A percentile compares a stretch with the other conserved stretches of the same genome.
phyloP scores from a whole-genome alignment of 2,797 vertebrate species.

The Lemur catta region DNA sequence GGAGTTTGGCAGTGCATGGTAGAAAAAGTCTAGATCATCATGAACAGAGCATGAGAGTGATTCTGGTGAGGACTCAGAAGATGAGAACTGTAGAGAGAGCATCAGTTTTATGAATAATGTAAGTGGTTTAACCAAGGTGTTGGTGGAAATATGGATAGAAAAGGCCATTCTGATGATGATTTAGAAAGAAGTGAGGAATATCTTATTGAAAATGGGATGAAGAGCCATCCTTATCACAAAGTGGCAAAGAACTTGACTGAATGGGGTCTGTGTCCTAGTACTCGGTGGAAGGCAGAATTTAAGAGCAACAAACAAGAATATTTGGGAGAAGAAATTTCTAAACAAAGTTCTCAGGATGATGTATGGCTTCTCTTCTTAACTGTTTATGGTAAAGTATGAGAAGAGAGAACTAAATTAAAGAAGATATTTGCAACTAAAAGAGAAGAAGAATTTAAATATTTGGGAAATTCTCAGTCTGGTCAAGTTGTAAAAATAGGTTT shows the following conservation, averaged over 20 bases:
- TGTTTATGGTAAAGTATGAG: background rate
- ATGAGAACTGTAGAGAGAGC: background rate
- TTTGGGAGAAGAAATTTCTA: background rate
- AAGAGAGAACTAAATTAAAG: background rate
- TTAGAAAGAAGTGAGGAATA: background rate
- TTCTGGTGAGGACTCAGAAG: background rate
- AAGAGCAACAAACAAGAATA: background rate
- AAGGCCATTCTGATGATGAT: background rate
- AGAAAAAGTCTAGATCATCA: background rate
- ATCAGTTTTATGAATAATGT: background rate
- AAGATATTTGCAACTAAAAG: background rate
- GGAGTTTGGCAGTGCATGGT: background rate
- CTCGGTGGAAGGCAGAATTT: background rate
- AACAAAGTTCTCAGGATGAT: background rate
- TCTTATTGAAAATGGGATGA: background rate
- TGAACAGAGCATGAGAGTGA: too few species aligned
- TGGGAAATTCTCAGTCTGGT: background rate
- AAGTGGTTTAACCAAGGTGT: background rate
- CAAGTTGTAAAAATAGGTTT: background rate
- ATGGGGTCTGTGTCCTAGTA: background rate
- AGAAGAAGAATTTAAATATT: background rate
- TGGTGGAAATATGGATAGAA: background rate
- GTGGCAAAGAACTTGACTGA: background rate
- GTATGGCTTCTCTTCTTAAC: background rate
- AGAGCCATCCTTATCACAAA: background rate